These are phyloP conservation scores for Nomada fucata DNA, from an alignment of 2,888 invertebrate species.

Conservation along the genomic window DNA sequence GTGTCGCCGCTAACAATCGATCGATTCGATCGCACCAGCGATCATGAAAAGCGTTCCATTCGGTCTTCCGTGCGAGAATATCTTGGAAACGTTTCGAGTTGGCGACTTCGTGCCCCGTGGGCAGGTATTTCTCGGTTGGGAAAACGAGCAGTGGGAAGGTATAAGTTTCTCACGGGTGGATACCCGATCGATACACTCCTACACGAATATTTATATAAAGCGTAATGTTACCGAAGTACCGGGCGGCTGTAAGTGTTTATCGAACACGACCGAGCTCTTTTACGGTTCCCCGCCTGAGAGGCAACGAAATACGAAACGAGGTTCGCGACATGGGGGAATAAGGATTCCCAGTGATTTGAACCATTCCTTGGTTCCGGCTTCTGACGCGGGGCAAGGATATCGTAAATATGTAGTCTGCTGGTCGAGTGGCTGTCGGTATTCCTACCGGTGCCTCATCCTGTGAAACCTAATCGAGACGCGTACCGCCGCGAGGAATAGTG, in stretches of 20 bases:
- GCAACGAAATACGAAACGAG: slow-evolving; percentile 48
- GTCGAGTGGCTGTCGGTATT: slow-evolving; percentile 42
- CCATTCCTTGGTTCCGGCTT: slow-evolving; percentile 42
- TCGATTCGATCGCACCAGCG: slow-evolving; percentile 12
- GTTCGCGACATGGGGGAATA: slow-evolving; percentile 22
- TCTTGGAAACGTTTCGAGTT: slow-evolving; percentile 24
- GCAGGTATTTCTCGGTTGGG: slow-evolving; percentile 36
- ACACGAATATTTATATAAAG: slow-evolving; percentile 37
- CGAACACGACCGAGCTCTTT: slow-evolving; percentile 26
- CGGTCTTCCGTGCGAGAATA: slow-evolving; percentile 1
- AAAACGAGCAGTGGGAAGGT: slow-evolving; percentile 22
- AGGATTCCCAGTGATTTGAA: slow-evolving; percentile 43
- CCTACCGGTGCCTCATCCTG: slow-evolving; percentile 30
- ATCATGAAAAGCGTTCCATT: slow-evolving; percentile 14
- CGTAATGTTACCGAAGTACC: slow-evolving; percentile 1
- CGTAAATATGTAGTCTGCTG: slow-evolving; percentile 33
- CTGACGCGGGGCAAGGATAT: slow-evolving; percentile 34
- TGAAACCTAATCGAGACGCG: slow-evolving; percentile 61
- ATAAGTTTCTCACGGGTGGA: slow-evolving; percentile 42
- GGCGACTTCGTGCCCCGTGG: slow-evolving; percentile 37
- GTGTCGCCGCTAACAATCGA: slow-evolving; percentile 42
- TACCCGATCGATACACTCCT: slow-evolving; percentile 38
- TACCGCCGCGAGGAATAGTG: slow-evolving; percentile 56
- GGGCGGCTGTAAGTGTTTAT: slow-evolving; percentile 37
- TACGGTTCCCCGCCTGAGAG: not conserved